Percentiles rank a stretch among this genome's conserved stretches.
phyloP scores from a whole-genome alignment of 2,888 invertebrate genomes.

The Ophonus ardosiacus region DNA sequence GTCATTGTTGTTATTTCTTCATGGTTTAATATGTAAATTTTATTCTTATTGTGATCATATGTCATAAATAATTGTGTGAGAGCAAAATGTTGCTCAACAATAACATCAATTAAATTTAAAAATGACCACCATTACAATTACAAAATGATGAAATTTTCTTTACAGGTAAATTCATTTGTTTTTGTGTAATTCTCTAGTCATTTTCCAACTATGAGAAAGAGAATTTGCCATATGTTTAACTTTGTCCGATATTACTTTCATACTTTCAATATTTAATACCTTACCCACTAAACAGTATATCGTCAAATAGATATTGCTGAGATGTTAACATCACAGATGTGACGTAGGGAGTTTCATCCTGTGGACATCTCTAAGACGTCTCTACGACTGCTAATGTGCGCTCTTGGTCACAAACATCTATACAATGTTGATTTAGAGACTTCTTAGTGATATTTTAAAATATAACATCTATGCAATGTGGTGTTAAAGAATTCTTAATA shows the following conservation, averaged over 20 bases:
- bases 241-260: constrained; percentile 17
- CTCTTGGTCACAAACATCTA: too few relatives aligned
- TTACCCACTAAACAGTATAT: too few relatives aligned
- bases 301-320: too few relatives aligned
- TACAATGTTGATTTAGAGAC: too few relatives aligned
- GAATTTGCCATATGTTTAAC: constrained; percentile 26
- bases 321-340: too few relatives aligned
- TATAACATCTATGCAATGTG: too few relatives aligned
- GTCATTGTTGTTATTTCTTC: background rate
- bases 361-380: too few relatives aligned
- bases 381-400: too few relatives aligned
- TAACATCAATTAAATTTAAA: constrained; percentile 1
- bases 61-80: constrained; percentile 8
- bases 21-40: background rate
- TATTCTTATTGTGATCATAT: background rate
- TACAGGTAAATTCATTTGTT: constrained; percentile 5
- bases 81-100: background rate
- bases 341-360: too few relatives aligned
- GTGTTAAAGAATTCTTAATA: too few relatives aligned
- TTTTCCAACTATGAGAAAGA: constrained; percentile 25
- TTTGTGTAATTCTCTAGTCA: constrained; percentile 48
- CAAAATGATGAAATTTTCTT: background rate
- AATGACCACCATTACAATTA: background rate
- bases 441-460: too few relatives aligned
- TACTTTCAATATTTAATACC: constrained; percentile 31